Conservation (phyloP, 30 jellyfish, hydroid and myxozoan species). For the Phacellophora camtschatica region DNA sequence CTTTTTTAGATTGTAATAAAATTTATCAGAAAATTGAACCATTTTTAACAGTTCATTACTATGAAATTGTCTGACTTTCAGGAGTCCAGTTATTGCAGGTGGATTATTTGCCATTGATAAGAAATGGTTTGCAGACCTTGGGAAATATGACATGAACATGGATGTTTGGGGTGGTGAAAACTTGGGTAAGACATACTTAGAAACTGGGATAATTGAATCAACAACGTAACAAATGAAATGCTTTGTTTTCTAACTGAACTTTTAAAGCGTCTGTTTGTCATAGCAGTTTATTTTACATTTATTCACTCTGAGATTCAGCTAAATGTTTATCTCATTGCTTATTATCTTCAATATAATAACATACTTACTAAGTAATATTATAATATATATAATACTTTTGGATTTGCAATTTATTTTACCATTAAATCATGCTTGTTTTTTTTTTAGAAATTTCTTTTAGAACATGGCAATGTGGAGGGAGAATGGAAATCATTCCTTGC, state of each 20-base stretch:
- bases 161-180: constrained; percentile 99
- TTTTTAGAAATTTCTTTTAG: constrained; percentile 90
- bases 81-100: constrained; percentile 98
- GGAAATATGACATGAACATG: constrained; percentile 93
- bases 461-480: constrained; percentile 98
- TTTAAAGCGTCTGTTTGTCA: too few relatives aligned
- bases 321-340: too few relatives aligned
- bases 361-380: too few relatives aligned
- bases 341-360: too few relatives aligned
- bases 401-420: not conserved
- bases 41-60: not conserved
- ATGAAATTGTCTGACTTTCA: not conserved
- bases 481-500: constrained; percentile 91
- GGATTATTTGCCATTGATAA: constrained; percentile 91
- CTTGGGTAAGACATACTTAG: constrained; percentile 83
- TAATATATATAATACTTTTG: too few relatives aligned
- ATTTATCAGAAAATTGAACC: too few relatives aligned
- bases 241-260: too few relatives aligned
- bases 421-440: not conserved
- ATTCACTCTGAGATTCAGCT: too few relatives aligned
- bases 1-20: too few relatives aligned
- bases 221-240: too few relatives aligned
- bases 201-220: too few relatives aligned
- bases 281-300: too few relatives aligned
- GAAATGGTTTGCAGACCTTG: constrained; percentile 88